Evolutionary conservation across 1,140 invertebrate genomes (phyloP).

Genomic region (Leptinotarsa texana): DNA sequence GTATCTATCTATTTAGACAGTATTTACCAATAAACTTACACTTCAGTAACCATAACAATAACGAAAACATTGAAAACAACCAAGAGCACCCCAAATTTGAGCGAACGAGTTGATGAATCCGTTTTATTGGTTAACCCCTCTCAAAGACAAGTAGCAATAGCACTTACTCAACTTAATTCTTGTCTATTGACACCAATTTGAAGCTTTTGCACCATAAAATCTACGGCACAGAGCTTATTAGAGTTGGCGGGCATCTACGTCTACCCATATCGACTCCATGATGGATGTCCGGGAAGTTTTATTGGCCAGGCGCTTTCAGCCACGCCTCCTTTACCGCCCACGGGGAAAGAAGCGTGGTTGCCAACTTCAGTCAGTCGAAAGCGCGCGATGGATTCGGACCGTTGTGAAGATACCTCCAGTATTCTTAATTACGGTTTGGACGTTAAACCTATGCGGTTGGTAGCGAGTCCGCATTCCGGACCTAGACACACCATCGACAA

Average conservation of each 20-base stretch:
- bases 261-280: slow-evolving; percentile 46
- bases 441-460: slow-evolving; percentile 52
- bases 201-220: slow-evolving; percentile 42
- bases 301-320: slow-evolving; percentile 37
- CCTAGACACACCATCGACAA: slow-evolving; percentile 57
- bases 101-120: slow-evolving; percentile 23
- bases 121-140: slow-evolving; percentile 30
- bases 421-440: slow-evolving; percentile 50
- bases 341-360: slow-evolving; percentile 37
- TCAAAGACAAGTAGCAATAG: slow-evolving; percentile 39
- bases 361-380: slow-evolving; percentile 50
- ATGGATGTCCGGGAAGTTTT: slow-evolving; percentile 38
- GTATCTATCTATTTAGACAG: no score
- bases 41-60: background rate
- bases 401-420: slow-evolving; percentile 52
- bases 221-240: slow-evolving; percentile 39
- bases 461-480: slow-evolving; percentile 49
- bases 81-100: slow-evolving; percentile 15
- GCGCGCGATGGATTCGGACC: slow-evolving; percentile 54
- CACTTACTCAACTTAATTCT: slow-evolving; percentile 42
- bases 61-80: background rate
- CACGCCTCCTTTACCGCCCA: slow-evolving; percentile 45
- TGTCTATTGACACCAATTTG: slow-evolving; percentile 43
- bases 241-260: slow-evolving; percentile 38
- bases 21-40: no score